phyloP scores from a whole-genome alignment of 1,140 invertebrate species.

The Gonatopus flavifemur region DNA sequence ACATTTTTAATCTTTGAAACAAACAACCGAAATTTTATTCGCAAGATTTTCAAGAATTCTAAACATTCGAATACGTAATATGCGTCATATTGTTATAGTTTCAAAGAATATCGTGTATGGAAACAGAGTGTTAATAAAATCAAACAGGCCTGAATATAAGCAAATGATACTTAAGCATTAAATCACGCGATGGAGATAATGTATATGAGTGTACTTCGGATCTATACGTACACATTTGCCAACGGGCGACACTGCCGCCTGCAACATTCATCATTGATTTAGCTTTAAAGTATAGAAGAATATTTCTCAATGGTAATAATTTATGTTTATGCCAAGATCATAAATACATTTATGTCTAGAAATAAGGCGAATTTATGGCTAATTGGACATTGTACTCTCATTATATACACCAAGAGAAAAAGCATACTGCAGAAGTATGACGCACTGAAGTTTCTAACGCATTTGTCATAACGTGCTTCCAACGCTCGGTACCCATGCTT shows the following conservation, averaged over 20 bases:
- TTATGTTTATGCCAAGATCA: too few relatives aligned
- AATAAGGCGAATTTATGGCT: too few relatives aligned
- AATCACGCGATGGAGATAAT: constrained; percentile 6
- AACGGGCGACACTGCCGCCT: constrained; percentile 58
- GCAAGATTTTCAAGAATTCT: not conserved
- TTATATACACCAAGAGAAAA: too few relatives aligned
- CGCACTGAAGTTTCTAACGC: too few relatives aligned
- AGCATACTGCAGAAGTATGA: too few relatives aligned
- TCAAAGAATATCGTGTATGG: too few relatives aligned
- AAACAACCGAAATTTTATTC: not conserved
- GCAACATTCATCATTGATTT: constrained; percentile 50
- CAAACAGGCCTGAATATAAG: constrained; percentile 26
- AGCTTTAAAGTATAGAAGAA: constrained; percentile 9
- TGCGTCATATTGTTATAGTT: too few relatives aligned
- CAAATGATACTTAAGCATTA: constrained; percentile 23
- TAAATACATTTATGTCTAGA: too few relatives aligned
- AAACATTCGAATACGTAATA: not conserved
- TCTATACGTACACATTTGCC: constrained; percentile 63
- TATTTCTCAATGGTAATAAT: not conserved
- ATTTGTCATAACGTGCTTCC: too few relatives aligned
- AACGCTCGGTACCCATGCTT: too few relatives aligned
- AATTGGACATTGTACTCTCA: too few relatives aligned
- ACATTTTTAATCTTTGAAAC: not conserved
- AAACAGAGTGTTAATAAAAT: constrained; percentile 12
- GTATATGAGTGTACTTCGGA: constrained; percentile 26